Base-by-base conservation (phyloP, 2,888 invertebrate species). In the Trissolcus japonicus region DNA sequence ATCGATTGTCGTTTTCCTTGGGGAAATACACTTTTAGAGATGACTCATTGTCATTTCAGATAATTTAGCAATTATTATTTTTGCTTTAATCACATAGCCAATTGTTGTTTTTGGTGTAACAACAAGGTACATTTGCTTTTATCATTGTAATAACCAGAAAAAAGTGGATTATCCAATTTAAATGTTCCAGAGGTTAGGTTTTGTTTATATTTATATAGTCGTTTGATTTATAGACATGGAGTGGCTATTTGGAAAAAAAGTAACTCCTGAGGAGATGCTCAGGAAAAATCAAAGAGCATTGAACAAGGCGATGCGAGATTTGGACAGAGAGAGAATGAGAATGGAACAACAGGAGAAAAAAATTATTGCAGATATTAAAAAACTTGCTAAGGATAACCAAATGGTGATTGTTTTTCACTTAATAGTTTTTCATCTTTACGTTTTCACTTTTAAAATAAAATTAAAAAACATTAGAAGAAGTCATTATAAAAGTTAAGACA, bases 281-380 rank as follows among this genome's bases (percentile, higher is more conserved):
- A 93, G 98, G 73, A 98, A 99, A 90, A 99, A 99, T 91, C 99
- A 99, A 90, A 92, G 99, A 75, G 98, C 99, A 0, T 91, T 99
- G 50, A 99, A 97, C 89, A 98, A 98, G 91, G 99, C 99, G 0
- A 98, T 99, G 95, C 92, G 99, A 6, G 99, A 99, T 90, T 91
- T 99, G 81, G 99, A 99, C 89, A 92, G 98, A 60, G 98, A 98
- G 90, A 94, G 94, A 76, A 92, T 93, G 89, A 95, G 97, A 88
- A 98, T 99, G 98, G 99, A 99, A 89, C 96, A 97, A 84, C 98
- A 99, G 88, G 99, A 99, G 88, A 99, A 99, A 90, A 99, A 99
- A 90, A 95, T 99, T 78, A 99, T 99, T 77, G 93, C 93, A 0
- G 99, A 99, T 87, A 99, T 99, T 79, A 99, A 99, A 89, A 99